These are phyloP conservation scores for Scomber japonicus DNA, from an alignment of 2,113 vertebrate species.

Conservation along the genomic window DNA sequence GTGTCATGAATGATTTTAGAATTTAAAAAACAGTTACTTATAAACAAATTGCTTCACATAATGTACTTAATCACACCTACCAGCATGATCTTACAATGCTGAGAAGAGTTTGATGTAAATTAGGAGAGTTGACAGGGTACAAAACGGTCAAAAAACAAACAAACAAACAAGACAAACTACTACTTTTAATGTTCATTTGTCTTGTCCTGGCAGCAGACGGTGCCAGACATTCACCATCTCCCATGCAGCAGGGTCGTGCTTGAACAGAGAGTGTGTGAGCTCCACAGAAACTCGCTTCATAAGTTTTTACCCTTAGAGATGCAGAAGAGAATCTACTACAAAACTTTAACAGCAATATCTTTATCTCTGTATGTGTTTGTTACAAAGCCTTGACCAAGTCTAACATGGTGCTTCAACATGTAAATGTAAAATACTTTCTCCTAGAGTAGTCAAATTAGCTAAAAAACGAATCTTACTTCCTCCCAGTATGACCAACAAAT, in stretches of 20 bases:
- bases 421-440: too few relatives aligned
- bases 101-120: not conserved
- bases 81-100: not conserved
- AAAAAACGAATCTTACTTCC: too few relatives aligned
- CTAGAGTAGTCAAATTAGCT: too few relatives aligned
- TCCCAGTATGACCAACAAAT: too few relatives aligned
- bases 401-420: too few relatives aligned
- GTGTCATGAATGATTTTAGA: not conserved
- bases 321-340: conserved; percentile 88
- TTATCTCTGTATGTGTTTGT: too few relatives aligned
- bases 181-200: not conserved
- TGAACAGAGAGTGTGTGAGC: conserved; percentile 97
- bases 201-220: conserved; percentile 22
- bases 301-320: conserved; percentile 96
- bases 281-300: conserved; percentile 95
- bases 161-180: too few relatives aligned
- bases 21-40: not conserved
- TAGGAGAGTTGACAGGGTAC: not conserved
- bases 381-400: too few relatives aligned
- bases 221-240: conserved; percentile 88
- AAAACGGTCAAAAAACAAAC: not conserved
- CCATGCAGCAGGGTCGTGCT: conserved; percentile 92
- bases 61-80: not conserved
- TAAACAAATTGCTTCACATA: not conserved
- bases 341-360: too few relatives aligned